Evolutionary conservation across 1,140 invertebrate genomes (phyloP).

Genomic region (Trichomalopsis sarcophagae): DNA sequence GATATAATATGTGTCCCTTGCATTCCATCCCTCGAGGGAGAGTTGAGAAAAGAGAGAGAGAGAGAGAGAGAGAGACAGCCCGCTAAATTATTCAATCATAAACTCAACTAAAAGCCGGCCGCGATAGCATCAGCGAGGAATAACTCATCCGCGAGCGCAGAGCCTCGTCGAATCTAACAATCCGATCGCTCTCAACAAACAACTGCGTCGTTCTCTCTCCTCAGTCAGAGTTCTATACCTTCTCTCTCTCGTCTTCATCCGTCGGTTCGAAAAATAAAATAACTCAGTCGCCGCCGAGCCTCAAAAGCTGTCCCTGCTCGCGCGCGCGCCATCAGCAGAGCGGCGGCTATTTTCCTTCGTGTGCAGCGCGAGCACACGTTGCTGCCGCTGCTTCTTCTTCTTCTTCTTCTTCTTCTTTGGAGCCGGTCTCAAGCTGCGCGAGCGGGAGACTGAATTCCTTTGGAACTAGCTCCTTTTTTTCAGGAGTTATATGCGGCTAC

Average conservation of each 20-base stretch:
- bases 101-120: not conserved
- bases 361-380: not conserved
- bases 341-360: not conserved
- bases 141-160: not conserved
- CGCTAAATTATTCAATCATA: slow-evolving; percentile 4
- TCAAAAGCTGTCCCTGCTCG: not conserved
- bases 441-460: not conserved
- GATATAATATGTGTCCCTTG: not conserved
- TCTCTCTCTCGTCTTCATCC: slow-evolving; percentile 9
- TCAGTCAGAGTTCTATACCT: not conserved
- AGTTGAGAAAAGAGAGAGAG: not conserved
- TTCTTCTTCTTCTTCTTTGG: not conserved
- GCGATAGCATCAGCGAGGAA: not conserved
- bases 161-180: not conserved
- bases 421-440: not conserved
- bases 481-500: not conserved
- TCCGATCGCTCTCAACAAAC: not conserved
- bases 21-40: not conserved
- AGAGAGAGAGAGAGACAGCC: not conserved
- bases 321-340: too few species aligned
- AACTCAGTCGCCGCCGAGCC: not conserved
- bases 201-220: not conserved
- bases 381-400: not conserved
- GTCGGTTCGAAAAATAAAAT: not conserved
- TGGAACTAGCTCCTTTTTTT: not conserved